These are phyloP conservation scores for Labrus mixtus DNA, from an alignment of 2,113 vertebrate species.

Conservation along the genomic window DNA sequence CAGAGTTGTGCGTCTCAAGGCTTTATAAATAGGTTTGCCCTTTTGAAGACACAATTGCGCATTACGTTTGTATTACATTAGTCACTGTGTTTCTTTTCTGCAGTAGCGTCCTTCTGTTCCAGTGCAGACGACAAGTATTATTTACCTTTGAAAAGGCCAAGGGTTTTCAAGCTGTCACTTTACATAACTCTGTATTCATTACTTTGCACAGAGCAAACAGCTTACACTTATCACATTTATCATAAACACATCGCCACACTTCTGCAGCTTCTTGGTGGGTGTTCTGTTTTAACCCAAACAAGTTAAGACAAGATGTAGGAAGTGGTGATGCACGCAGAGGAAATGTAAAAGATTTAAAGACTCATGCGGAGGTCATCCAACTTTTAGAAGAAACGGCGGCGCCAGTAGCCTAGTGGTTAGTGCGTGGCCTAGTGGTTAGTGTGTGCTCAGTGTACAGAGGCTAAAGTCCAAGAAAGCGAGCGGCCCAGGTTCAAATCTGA, in stretches of 20 bases:
- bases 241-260: background rate
- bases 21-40: constrained; percentile 36
- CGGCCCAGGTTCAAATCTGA: too few species aligned
- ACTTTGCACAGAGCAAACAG: background rate
- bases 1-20: constrained; percentile 28
- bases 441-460: too few species aligned
- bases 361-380: background rate
- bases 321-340: background rate
- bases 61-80: constrained; percentile 9
- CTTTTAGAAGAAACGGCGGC: background rate
- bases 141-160: background rate
- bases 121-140: background rate
- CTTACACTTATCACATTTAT: background rate
- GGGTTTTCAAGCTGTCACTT: background rate
- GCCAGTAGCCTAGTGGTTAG: too few species aligned
- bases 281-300: background rate
- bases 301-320: constrained; percentile 14
- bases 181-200: background rate
- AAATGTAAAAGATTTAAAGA: background rate
- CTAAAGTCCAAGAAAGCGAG: too few species aligned
- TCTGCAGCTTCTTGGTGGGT: background rate
- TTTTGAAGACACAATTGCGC: constrained; percentile 11
- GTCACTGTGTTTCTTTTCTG: constrained; percentile 1
- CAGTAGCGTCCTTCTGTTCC: background rate
- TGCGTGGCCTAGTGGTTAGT: too few species aligned